Base-by-base conservation (phyloP, 2,888 invertebrate species). In the Gymnosoma rotundatum region DNA sequence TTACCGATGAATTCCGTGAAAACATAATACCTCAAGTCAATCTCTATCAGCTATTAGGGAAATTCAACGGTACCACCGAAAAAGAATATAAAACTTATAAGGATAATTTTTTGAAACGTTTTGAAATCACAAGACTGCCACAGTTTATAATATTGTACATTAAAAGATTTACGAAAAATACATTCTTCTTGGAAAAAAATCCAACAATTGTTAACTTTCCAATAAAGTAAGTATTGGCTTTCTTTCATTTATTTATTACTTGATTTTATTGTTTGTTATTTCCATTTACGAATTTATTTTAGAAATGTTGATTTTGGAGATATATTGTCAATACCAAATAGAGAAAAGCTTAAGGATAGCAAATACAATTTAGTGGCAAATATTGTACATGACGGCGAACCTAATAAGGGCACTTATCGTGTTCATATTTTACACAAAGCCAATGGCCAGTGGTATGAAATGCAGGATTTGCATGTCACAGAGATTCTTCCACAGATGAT, bases 141-240 rank as follows among this genome's bases (percentile, higher is more conserved):
- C 98, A 97, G 0, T 99, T 97, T 92, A 94, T 99, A 75, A 99
- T 99, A 89, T 93, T 99, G 74, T 99, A 98, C 89, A 98, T 99
- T 86, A 99, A 99, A 93, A 94, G 99, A 86, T 99, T 99, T 92
- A 99, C 98, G 0, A 99, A 98, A 93, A 99, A 99, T 91, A 98
- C 98, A 8, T 99, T 99, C 93, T 99, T 98, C 90, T 95, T 98
- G 20, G 99, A 99, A 92, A 99, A 99, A 93, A 99, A 99, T 93
- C 99, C 99, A 1, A 99, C 99, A 0, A 99, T 99, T 89, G 99
- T 99, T 3, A 99, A 99, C 92, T 99, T 99, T 92, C 99, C 99
- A 5, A 98, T 99, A 83, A 98, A 98, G 98, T 98, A 93, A 95
- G 96, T 94, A 58, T 12, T 52, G n/a, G 60, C 63, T 14, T 75